Conservation (phyloP, 2,797 vertebrate genomes). For the Semotilus atromaculatus region DNA sequence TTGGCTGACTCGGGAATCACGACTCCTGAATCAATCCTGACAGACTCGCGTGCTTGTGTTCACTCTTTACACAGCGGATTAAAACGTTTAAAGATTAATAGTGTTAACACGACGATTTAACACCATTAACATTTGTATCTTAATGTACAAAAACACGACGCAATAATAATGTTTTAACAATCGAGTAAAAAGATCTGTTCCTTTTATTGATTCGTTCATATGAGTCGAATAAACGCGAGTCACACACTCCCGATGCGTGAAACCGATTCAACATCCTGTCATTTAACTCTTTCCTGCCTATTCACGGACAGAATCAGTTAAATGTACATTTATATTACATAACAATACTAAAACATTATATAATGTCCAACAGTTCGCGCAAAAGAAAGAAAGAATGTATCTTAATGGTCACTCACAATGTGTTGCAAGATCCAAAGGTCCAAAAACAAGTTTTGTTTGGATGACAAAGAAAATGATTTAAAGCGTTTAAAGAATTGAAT, state of each 20-base stretch:
- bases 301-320: not conserved
- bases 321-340: not conserved
- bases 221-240: not conserved
- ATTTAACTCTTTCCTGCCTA: constrained; percentile 33
- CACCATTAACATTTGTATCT: not conserved
- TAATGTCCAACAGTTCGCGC: no score
- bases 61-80: not conserved
- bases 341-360: no score
- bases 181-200: not conserved
- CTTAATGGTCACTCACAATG: no score
- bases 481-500: no score
- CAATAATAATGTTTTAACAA: not conserved
- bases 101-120: no score
- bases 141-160: not conserved
- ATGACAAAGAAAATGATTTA: not conserved
- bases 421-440: no score
- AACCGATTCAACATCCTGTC: constrained; percentile 42
- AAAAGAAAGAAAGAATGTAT: no score
- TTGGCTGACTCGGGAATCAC: not conserved
- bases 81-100: not conserved
- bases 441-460: not conserved
- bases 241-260: not conserved
- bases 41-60: not conserved
- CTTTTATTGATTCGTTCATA: not conserved
- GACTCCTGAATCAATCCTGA: not conserved